Percentiles rank a stretch among this genome's conserved stretches.
phyloP scores from a whole-genome alignment of 1,140 invertebrate species.

The Lethrus apterus region DNA sequence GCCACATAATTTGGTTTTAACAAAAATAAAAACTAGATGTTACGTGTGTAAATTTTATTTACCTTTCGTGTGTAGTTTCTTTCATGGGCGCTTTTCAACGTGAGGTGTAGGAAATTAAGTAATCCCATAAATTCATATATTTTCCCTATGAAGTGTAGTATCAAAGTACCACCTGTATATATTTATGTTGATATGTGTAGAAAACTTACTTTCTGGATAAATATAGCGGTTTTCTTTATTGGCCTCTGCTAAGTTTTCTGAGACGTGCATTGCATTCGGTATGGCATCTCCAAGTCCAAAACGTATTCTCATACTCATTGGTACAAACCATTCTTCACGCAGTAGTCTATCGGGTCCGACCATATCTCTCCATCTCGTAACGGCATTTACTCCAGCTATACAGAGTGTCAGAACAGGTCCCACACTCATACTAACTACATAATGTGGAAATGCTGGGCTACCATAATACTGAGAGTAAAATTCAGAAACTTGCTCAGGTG shows the following conservation, averaged over 20 bases:
- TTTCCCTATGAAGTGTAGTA: background rate
- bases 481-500: slow-evolving; percentile 73
- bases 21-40: too few relatives aligned
- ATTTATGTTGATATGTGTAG: slow-evolving; percentile 1
- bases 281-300: slow-evolving; percentile 52
- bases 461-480: slow-evolving; percentile 70
- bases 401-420: slow-evolving; percentile 64
- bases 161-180: background rate
- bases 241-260: slow-evolving; percentile 61
- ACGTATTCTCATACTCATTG: slow-evolving; percentile 61
- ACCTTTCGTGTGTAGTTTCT: too few relatives aligned
- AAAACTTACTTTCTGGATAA: slow-evolving; percentile 68
- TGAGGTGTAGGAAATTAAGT: too few relatives aligned
- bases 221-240: slow-evolving; percentile 83
- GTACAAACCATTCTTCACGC: slow-evolving; percentile 61
- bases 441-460: slow-evolving; percentile 59
- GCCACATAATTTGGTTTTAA: too few relatives aligned
- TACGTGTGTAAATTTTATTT: too few relatives aligned
- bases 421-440: slow-evolving; percentile 70
- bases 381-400: slow-evolving; percentile 56
- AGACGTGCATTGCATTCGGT: slow-evolving; percentile 76
- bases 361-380: slow-evolving; percentile 61
- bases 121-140: too few relatives aligned
- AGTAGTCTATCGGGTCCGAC: slow-evolving; percentile 56
- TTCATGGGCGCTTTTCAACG: too few relatives aligned